Evolutionary conservation across 2,113 vertebrate species (phyloP), one percentile per base, ranked within the genome.

Genomic region (Cephalopterus ornatus): DNA sequence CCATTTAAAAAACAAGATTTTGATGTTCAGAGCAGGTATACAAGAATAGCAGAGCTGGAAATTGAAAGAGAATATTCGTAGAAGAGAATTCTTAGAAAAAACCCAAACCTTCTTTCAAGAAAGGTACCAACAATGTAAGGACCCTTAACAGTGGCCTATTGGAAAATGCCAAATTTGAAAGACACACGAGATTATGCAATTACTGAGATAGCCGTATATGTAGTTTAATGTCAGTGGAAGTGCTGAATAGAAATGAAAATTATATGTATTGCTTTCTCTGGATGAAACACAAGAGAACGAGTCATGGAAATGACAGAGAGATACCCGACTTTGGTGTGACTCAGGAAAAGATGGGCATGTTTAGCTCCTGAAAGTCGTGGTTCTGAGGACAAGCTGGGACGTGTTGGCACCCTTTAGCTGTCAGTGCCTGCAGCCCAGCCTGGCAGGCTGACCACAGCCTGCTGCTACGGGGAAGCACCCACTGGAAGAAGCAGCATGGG

Each of bases 211-310:
- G n/a, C 44, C 11, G 27, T 62, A 37, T 74, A 20, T 15, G 3
- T 35, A 55, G 26, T 53, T 84, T 89, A 67, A 85, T 86, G 61
- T 74, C n/a, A 58, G 72, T 62, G 23, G 22, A 89, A 92, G 37
- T 71, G 68, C 55, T 84, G 89, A 91, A 74, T 56, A 84, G 65
- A 77, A 55, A 24, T 70, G 81, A 94, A 90, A 83, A 80, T 52
- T 63, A 5, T 24, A 85, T 53, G 24, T 80, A 30, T 79, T 93
- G 37, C 46, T 35, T 86, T 78, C 50, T 62, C 23, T 62, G 47
- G 63, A 42, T 84, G 59, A 55, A 58, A 90, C 44, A 71, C 50
- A 35, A 77, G 59, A 53, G 46, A 66, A 79, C 70, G 75, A 91
- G 65, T 88, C 46, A 75, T 41, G 72, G 46, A 41, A 83, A 19